Evolutionary conservation across 2,113 vertebrate genomes (phyloP), one percentile per base, ranked within the genome.

Genomic region (Suncus etruscus): DNA sequence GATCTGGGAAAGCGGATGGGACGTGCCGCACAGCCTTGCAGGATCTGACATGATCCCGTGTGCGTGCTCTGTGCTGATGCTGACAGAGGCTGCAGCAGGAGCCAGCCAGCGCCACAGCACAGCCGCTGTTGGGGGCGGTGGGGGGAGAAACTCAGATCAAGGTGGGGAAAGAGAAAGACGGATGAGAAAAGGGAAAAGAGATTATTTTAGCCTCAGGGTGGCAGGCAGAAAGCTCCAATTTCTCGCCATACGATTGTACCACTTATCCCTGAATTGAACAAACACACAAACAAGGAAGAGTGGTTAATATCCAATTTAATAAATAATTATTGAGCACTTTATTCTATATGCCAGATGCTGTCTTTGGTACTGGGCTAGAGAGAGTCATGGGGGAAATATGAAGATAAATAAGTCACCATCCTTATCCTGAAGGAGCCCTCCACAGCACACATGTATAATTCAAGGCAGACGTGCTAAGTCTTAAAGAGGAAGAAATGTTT

Each of bases 361-460:
- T 86, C 76, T 31, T 58, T 47, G 68, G 91, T 48, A 25, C 66
- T 20, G 39, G 79, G 31, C 16, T 10, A 22, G 86, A 69, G 70
- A 50, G 70, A n/a, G 12, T 29, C 47, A 16, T 0, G 2, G 39
- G 68, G 48, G 45, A 65, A 80, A 73, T 7, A 11, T 3, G 83
- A 14, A 58, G 84, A 85, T 90, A 83, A 92, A 86, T 89, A 63
- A 83, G 84, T 72, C 73, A 51, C n/a, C 25, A 29, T 66, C 54
- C 47, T 50, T 16, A 4, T 45, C 70, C 93, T 54, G 0, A 24
- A 75, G 89, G 66, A 54, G 54, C 63, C 70, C 50, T 32, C 63
- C 1, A 10, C n/a, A 0, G 84, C 27, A 3, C 29, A 2, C 81
- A 78, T 69, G 93, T 25, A 70, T 92, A 86, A 91, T 89, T 91